phyloP scores from a whole-genome alignment of 2,888 invertebrate species.

The Ichneumoninae sp. region DNA sequence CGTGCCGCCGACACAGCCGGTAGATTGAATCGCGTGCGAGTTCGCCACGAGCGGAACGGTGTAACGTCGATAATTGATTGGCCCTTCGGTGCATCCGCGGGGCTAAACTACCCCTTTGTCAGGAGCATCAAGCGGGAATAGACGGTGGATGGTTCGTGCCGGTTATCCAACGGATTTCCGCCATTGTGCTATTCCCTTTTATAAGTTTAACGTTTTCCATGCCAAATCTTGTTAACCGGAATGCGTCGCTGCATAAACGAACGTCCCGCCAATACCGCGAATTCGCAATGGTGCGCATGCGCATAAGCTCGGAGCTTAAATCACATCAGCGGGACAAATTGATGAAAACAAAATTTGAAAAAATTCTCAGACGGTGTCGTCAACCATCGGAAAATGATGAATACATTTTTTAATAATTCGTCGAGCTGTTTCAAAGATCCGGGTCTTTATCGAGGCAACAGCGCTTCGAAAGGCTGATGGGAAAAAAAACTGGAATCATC shows the following conservation, averaged over 20 bases:
- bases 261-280: background rate
- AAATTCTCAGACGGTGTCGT: background rate
- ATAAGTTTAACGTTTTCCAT: background rate
- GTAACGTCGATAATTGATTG: conserved; percentile 63
- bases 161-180: conserved; percentile 9
- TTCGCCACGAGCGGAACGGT: conserved; percentile 22
- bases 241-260: background rate
- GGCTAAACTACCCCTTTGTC: conserved; percentile 50
- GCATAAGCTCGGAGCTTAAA: background rate
- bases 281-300: background rate
- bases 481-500: too few relatives aligned
- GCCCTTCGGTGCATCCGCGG: conserved; percentile 50
- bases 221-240: background rate
- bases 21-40: conserved; percentile 58
- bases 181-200: background rate
- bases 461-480: too few relatives aligned
- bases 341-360: background rate
- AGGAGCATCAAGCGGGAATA: conserved; percentile 8
- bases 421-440: background rate
- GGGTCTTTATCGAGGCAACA: too few relatives aligned
- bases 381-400: background rate
- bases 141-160: conserved; percentile 7
- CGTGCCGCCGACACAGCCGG: conserved; percentile 17
- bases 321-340: background rate
- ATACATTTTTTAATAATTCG: background rate